These are phyloP conservation scores for Bos indicus DNA, from an alignment of 2,113 vertebrate species.

Conservation along the genomic window DNA sequence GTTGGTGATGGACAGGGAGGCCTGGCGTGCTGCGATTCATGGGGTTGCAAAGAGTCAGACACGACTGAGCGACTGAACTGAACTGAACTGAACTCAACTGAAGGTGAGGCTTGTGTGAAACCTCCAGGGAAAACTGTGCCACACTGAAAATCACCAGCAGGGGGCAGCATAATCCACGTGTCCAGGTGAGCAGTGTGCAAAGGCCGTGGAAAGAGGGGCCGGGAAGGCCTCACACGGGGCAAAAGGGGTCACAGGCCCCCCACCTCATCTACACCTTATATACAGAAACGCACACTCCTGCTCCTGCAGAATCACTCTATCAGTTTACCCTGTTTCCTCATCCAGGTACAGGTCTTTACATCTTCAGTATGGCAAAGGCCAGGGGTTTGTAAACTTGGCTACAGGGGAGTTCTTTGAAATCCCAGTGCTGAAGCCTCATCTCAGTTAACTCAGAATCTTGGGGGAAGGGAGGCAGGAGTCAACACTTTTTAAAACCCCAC, in stretches of 20 bases:
- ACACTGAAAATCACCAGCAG: slow-evolving; percentile 65
- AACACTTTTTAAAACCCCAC: background rate
- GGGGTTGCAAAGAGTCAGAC: no score
- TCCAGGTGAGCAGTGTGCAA: accelerated
- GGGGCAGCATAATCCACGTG: slow-evolving; percentile 75
- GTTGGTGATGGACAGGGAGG: no score
- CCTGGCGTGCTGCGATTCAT: no score
- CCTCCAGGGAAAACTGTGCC: background rate
- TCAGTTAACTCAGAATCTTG: background rate
- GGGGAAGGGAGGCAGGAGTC: background rate
- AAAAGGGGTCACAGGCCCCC: accelerated
- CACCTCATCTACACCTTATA: background rate
- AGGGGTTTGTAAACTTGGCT: no score
- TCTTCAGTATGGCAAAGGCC: no score
- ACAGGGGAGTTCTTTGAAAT: no score
- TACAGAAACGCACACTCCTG: background rate
- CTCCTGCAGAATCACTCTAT: background rate
- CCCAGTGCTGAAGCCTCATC: no score
- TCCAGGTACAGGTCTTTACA: no score
- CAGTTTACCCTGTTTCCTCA: background rate
- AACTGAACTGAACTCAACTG: no score
- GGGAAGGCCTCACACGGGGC: accelerated
- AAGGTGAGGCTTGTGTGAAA: background rate
- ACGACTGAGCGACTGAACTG: no score
- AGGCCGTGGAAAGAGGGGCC: accelerated